Evolutionary conservation across 1,140 invertebrate species (phyloP).

Genomic region (Trichonephila clavata): DNA sequence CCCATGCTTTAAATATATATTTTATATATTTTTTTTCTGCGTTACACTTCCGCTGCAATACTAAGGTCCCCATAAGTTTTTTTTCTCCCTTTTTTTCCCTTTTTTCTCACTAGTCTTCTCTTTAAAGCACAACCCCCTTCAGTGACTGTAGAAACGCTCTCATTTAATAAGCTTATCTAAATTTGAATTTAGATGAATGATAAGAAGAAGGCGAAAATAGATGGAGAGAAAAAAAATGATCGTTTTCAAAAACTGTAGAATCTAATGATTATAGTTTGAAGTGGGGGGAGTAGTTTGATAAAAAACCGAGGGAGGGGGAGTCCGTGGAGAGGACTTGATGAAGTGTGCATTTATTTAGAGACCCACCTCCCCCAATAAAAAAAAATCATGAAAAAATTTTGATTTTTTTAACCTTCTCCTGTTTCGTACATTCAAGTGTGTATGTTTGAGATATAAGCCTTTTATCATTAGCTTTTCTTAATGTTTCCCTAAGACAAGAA

Average conservation of each 20-base stretch:
- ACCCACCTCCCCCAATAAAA: constrained; percentile 15
- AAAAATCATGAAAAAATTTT: constrained; percentile 4
- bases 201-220: constrained; percentile 46
- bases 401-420: not conserved
- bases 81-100: not conserved
- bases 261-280: constrained; percentile 76
- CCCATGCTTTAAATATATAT: constrained; percentile 64
- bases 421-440: constrained; percentile 41
- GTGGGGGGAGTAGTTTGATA: constrained; percentile 61
- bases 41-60: constrained; percentile 9
- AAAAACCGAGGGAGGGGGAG: constrained; percentile 2
- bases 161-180: constrained; percentile 77
- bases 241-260: constrained; percentile 73
- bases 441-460: constrained; percentile 56
- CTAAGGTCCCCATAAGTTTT: constrained; percentile 40
- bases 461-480: constrained; percentile 76
- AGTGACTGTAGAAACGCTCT: constrained; percentile 19
- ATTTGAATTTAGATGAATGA: constrained; percentile 77
- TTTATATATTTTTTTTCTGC: constrained; percentile 33
- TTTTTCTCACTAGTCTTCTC: not conserved
- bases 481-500: constrained; percentile 60
- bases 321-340: constrained; percentile 45
- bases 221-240: constrained; percentile 37
- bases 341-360: constrained; percentile 72
- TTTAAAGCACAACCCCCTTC: constrained; percentile 8